phyloP scores from a whole-genome alignment of 2,797 vertebrate genomes.

The Pogoniulus pusillus region DNA sequence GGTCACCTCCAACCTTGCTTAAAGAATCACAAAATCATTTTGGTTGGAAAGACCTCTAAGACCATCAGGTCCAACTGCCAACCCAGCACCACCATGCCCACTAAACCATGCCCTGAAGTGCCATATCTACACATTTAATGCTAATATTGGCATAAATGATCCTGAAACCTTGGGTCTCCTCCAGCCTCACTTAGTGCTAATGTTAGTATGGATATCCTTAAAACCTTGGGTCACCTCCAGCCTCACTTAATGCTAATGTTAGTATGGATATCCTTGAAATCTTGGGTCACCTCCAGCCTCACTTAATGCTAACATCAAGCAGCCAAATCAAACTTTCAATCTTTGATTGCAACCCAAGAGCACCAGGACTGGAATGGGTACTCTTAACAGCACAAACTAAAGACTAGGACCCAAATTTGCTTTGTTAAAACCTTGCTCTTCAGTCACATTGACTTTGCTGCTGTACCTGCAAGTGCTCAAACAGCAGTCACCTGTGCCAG shows the following conservation, averaged over 20 bases:
- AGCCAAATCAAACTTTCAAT: not conserved
- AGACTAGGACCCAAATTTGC: not conserved
- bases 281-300: not conserved
- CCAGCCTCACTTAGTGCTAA: too few species aligned
- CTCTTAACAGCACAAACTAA: not conserved
- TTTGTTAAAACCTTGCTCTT: accelerated
- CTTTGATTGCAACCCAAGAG: not conserved
- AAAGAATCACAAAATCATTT: too few species aligned
- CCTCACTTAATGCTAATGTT: accelerated
- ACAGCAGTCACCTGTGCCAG: not conserved
- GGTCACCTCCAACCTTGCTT: not conserved
- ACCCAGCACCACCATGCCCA: too few species aligned
- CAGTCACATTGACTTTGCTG: not conserved
- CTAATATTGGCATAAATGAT: too few species aligned
- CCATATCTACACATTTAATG: too few species aligned
- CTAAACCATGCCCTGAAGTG: too few species aligned
- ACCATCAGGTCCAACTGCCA: too few species aligned
- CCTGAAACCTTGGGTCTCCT: too few species aligned
- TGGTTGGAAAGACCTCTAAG: too few species aligned
- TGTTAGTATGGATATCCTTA: too few species aligned
- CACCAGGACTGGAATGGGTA: not conserved
- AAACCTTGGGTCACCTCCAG: too few species aligned
- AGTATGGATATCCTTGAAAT: not conserved
- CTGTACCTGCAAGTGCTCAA: not conserved
- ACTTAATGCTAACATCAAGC: accelerated